Base-by-base conservation (phyloP, 1,140 invertebrate species). In the Gonioctena quinquepunctata region DNA sequence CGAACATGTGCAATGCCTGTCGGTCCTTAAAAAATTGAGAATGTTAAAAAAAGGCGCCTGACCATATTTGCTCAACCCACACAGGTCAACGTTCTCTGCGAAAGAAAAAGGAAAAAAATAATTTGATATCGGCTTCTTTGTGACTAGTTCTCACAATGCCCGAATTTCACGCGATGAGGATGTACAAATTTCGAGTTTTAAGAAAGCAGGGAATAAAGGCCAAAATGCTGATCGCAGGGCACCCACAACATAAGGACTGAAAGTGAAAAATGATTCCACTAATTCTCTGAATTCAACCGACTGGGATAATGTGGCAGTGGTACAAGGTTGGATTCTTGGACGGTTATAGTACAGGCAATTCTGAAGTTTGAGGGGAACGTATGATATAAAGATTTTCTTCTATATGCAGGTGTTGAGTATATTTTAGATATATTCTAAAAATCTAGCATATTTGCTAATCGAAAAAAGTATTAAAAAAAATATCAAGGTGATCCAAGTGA, bases 191-290 rank as follows among this genome's bases (percentile, higher is more conserved):
- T 19, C 42, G 60, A 27, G 60, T 62, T 62, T 62, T 62, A 62
- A 62, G 60, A 48, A 8, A 27, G 26, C 7, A 13, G 23, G 6
- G 26, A 62, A 33, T 42, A 62, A 19, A 42, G 60, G 27, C 25
- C 27, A 62, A 27, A 62, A 62, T 62, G n/a, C 16, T 48, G 27
- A 28, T 62, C 26, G 27, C 22, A 13, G 16, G 60, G 60, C 60
- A 62, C 60, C 60, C 60, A 62, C 60, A 28, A 16, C 60, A 48
- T 62, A 27, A 62, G 57, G 22, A 62, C 60, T 48, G 60, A 62
- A 62, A 62, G 60, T 62, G 60, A 62, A 62, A 62, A 62, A 62
- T 62, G 60, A 62, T 62, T 62, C 60, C 60, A 27, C 60, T 62
- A 62, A 62, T 62, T 62, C 60, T 62, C 11, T 27, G 60, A 62